Conservation (phyloP, 2,888 invertebrate genomes). For the Ectemnius lituratus region DNA sequence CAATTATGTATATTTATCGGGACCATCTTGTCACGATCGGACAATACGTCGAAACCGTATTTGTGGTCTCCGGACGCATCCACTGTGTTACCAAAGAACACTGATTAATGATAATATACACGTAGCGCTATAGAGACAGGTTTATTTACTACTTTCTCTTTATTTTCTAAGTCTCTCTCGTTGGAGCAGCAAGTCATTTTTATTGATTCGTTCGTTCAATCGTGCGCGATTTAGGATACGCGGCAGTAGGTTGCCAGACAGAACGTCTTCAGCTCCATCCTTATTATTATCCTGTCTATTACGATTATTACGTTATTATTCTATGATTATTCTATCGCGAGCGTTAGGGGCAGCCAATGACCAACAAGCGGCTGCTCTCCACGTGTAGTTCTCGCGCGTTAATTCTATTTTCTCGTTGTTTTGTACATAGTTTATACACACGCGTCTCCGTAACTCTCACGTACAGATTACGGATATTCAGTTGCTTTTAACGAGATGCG, state of each 20-base stretch:
- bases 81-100: conserved; percentile 77
- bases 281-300: conserved; percentile 24
- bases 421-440: conserved; percentile 71
- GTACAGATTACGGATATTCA: conserved; percentile 46
- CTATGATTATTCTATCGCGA: conserved; percentile 6
- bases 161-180: conserved; percentile 20
- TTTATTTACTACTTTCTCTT: conserved; percentile 35
- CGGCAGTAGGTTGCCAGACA: no score
- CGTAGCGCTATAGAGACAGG: conserved; percentile 45
- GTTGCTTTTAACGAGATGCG: conserved; percentile 60
- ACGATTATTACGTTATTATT: no score
- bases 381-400: conserved; percentile 40
- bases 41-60: conserved; percentile 66
- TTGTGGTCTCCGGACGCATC: conserved; percentile 72
- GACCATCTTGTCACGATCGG: conserved; percentile 74
- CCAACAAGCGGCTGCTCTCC: conserved; percentile 26
- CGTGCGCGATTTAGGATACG: not conserved
- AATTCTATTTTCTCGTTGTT: conserved; percentile 63
- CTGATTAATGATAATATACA: conserved; percentile 59
- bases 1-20: conserved; percentile 57
- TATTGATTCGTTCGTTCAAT: not conserved
- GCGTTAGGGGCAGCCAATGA: no score
- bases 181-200: conserved; percentile 31
- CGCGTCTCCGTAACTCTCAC: conserved; percentile 28
- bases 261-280: conserved; percentile 11